Evolutionary conservation across 2,888 invertebrate species (phyloP).

Genomic region (Siphonodentalium dalli): DNA sequence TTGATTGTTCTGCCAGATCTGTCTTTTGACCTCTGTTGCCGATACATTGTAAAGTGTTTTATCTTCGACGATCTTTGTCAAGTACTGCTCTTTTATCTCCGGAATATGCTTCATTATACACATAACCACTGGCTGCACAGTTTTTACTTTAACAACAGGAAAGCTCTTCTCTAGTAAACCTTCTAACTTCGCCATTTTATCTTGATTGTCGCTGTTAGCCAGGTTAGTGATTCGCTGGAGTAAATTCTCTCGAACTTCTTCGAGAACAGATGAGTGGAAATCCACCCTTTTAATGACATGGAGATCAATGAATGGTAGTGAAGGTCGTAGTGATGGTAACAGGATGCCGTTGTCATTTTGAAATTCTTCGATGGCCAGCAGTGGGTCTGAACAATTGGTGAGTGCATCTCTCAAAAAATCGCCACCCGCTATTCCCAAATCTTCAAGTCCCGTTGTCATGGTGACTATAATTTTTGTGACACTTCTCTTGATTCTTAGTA

Average conservation of each 20-base stretch:
- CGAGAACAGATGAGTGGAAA: conserved; percentile 82
- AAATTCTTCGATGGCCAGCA: conserved; percentile 98
- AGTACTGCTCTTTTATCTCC: conserved; percentile 89
- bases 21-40: conserved; percentile 94
- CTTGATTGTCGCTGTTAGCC: conserved; percentile 48
- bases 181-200: conserved; percentile 82
- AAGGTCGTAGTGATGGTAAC: conserved; percentile 89
- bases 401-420: conserved; percentile 87
- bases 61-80: conserved; percentile 69
- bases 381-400: conserved; percentile 93
- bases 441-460: conserved; percentile 71
- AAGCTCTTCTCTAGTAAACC: conserved; percentile 91
- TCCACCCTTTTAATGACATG: conserved; percentile 91
- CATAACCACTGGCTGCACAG: conserved; percentile 90
- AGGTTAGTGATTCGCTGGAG: conserved; percentile 50
- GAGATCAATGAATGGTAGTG: conserved; percentile 91
- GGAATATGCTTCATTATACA: conserved; percentile 90
- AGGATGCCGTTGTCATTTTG: conserved; percentile 73
- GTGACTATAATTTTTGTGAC: too few species aligned
- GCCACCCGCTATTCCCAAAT: conserved; percentile 86
- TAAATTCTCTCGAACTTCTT: conserved; percentile 58
- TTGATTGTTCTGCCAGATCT: conserved; percentile 98
- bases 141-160: conserved; percentile 87
- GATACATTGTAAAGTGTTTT: conserved; percentile 88
- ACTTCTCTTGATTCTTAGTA: too few species aligned